These are phyloP conservation scores for Bombus turneri DNA, from an alignment of 1,140 invertebrate species.

Conservation along the genomic window DNA sequence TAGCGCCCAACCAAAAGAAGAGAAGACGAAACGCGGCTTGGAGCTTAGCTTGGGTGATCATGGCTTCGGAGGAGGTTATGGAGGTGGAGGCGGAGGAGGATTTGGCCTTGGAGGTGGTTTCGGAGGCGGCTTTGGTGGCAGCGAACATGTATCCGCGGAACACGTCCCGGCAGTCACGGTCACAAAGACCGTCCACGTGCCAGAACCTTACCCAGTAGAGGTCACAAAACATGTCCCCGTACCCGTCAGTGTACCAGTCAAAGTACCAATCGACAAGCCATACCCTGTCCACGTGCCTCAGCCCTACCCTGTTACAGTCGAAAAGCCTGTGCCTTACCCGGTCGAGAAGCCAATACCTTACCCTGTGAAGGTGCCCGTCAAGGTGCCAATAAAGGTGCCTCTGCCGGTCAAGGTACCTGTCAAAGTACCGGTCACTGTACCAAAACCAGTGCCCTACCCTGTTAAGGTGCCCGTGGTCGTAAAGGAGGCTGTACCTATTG, in stretches of 20 bases:
- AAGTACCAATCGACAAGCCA: constrained; percentile 83
- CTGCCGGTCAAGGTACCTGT: constrained; percentile 79
- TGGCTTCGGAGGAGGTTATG: constrained; percentile 59
- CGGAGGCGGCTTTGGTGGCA: constrained; percentile 47
- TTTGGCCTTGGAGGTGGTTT: constrained; percentile 47
- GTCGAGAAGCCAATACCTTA: constrained; percentile 83
- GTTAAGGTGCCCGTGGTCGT: constrained; percentile 78
- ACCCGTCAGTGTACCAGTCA: constrained; percentile 80
- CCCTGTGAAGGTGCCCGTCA: constrained; percentile 83
- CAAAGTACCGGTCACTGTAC: constrained; percentile 83
- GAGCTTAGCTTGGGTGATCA: constrained; percentile 74
- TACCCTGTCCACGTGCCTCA: constrained; percentile 83
- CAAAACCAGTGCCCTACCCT: constrained; percentile 78
- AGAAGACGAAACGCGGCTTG: constrained; percentile 77
- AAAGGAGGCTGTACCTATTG: constrained; percentile 84
- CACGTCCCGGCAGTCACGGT: constrained; percentile 81
- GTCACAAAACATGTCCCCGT: constrained; percentile 79
- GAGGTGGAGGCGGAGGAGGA: constrained; percentile 13
- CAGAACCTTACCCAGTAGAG: constrained; percentile 79
- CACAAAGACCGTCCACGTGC: constrained; percentile 81
- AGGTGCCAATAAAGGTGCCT: constrained; percentile 81
- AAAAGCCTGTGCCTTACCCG: constrained; percentile 83
- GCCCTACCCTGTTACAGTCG: constrained; percentile 84
- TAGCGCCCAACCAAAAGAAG: constrained; percentile 58
- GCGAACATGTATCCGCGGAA: constrained; percentile 72